Base-by-base conservation (phyloP, 2,888 invertebrate genomes). In the Morpho achilles region DNA sequence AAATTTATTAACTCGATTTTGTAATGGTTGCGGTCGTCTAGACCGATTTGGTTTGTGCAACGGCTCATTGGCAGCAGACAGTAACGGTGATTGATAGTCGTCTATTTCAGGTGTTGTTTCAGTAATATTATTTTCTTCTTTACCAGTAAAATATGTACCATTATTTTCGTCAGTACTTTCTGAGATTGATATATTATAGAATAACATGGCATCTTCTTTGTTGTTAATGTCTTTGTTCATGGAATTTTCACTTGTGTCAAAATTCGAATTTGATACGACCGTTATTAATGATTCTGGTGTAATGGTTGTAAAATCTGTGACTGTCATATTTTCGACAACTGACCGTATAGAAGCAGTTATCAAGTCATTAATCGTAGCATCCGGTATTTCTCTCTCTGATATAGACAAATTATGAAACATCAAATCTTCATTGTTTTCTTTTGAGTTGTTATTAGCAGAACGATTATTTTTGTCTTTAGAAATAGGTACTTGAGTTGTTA, bases 21-120 rank as follows among this genome's bases (percentile, higher is more conserved):
- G 79, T 59, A 53, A 16, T 40, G 76, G 76, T 61, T 82, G 83
- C 22, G 86, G 87, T 72, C 87, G 83, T 60, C 88, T 78, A 42
- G 84, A 83, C 53, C 90, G 73, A 52, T 75, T 81, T 8, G 90
- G 90, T 69, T 83, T 76, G 47, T 82, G 88, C 16, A 85, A 59
- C 3, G 90, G 87, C 65, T 89, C 89, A 65, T 79, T 86, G 7
- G 84, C 87, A 58, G 78, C 90, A 16, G 90, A 90, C 3, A 89
- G 75, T n/a, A 90, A 69, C 2, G 89, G 88, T 3, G 90, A 90
- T 61, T 87, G 79, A 42, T 82, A 85, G 69, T 89, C 86, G 53
- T 86, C 82, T 53, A 81, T 77, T 7, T 68, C 66, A 62, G 80
- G 77, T 43, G 76, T 71, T 42, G 63, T 56, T 54, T 67, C 63